Conservation (phyloP, 2,113 vertebrate species). For the Cyanoderma ruficeps region DNA sequence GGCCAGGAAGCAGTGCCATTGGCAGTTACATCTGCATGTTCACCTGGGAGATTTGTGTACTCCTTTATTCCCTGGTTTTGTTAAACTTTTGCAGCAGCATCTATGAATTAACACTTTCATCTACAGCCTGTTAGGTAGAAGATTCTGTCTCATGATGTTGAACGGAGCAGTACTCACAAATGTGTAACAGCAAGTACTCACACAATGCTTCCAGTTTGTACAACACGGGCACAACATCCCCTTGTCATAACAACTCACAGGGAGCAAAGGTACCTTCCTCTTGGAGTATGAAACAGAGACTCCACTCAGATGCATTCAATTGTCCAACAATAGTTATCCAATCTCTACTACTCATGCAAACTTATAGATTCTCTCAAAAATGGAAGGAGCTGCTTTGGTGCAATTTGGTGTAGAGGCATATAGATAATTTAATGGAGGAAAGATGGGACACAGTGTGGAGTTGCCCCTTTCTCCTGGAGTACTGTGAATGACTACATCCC, state of each 20-base stretch:
- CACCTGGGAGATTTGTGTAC: not conserved
- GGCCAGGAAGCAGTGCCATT: not conserved
- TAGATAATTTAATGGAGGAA: not conserved
- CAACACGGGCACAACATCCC: not conserved
- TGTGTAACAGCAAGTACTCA: not conserved
- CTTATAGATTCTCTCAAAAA: not conserved
- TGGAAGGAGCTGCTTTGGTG: not conserved
- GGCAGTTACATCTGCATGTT: not conserved
- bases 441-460: not conserved
- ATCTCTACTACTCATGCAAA: not conserved
- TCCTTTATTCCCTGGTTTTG: not conserved
- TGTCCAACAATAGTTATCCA: not conserved
- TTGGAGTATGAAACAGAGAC: not conserved
- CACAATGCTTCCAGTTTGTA: not conserved
- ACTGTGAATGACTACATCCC: not conserved
- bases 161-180: not conserved
- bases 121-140: not conserved
- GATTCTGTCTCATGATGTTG: not conserved
- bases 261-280: not conserved
- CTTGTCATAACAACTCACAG: not conserved
- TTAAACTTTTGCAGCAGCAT: not conserved
- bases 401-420: accelerated
- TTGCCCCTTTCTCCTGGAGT: not conserved
- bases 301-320: not conserved
- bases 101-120: not conserved